Evolutionary conservation across 2,113 vertebrate genomes (phyloP), one percentile per base, ranked within the genome.

Genomic region (Solenodon paradoxus): DNA sequence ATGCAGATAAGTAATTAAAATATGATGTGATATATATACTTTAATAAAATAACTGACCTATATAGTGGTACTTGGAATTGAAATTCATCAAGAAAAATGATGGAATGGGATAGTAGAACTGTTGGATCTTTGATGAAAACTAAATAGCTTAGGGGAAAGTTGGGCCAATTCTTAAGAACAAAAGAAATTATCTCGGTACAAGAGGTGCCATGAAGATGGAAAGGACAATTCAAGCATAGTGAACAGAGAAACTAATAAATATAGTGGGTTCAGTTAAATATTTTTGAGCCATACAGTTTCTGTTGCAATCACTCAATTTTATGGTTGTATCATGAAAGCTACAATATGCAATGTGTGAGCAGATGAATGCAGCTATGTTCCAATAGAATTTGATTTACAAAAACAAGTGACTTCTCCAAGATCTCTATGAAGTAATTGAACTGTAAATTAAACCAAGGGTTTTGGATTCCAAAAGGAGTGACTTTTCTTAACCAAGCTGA

Each of bases 241-340:
- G 75, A 94, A 83, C 6, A 87, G 79, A 90, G 26, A 81, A 66
- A 64, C 87, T 15, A 81, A 22, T 35, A 95, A 88, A 45, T 32
- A 66, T 3, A 24, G 4, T 12, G 4, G 47, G 11, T 59, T 53
- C 17, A 35, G 22, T 57, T 35, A 88, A 59, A 40, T 91, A 77
- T 71, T 91, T 94, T 66, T 63, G 47, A 12, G 81, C 20, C 32
- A 72, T 12, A 57, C 5, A 35, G 35, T 80, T 81, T 87, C n/a
- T 53, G 5, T 84, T 40, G 38, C 24, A 81, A 72, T 24, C 72
- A 49, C 24, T 74, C 35, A 30, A 15, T 15, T 66, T 22, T 63
- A 59, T 3, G 35, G 5, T 45, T 35, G 6, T 24, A 55, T 81
- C 7, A 20, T 26, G 45, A 87, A 40, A 64, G 51, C 49, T 38